These are phyloP conservation scores for Pteronotus mesoamericanus DNA, from an alignment of 2,797 vertebrate genomes.

Conservation along the genomic window DNA sequence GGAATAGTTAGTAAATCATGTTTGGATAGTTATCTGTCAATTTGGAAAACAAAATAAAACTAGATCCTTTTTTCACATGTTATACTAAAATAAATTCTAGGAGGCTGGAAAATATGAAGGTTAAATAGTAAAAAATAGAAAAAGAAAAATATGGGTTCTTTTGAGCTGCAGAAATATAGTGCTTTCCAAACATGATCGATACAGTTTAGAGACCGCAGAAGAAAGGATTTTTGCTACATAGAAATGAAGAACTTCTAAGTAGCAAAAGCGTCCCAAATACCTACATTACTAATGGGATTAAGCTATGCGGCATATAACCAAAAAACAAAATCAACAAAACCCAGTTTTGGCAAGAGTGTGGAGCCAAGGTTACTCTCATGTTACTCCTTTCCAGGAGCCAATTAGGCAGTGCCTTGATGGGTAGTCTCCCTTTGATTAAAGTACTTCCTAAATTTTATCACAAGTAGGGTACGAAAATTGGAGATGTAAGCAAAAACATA, in stretches of 20 bases:
- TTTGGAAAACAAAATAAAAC: neutral
- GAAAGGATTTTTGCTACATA: neutral
- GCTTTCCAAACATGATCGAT: neutral
- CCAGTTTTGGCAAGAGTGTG: neutral
- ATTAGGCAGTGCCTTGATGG: fast-evolving
- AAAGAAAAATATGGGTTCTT: neutral
- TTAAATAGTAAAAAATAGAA: neutral
- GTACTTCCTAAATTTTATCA: neutral
- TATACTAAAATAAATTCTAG: neutral
- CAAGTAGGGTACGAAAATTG: neutral
- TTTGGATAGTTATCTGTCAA: neutral
- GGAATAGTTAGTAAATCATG: neutral
- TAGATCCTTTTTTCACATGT: neutral
- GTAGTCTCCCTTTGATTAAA: neutral
- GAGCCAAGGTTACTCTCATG: too few species aligned
- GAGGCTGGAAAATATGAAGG: neutral
- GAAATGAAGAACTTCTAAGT: neutral
- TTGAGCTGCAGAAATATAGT: neutral
- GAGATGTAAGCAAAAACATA: neutral
- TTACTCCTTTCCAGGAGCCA: neutral
- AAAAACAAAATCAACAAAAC: neutral
- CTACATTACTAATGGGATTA: neutral
- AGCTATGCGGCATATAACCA: neutral
- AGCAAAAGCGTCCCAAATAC: neutral
- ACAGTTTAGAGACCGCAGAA: neutral